A percentile compares a stretch with the other conserved stretches of the same genome.
These are phyloP conservation scores for Saccostrea glomerata DNA, from an alignment of 1,140 invertebrate genomes.

Conservation along the genomic window DNA sequence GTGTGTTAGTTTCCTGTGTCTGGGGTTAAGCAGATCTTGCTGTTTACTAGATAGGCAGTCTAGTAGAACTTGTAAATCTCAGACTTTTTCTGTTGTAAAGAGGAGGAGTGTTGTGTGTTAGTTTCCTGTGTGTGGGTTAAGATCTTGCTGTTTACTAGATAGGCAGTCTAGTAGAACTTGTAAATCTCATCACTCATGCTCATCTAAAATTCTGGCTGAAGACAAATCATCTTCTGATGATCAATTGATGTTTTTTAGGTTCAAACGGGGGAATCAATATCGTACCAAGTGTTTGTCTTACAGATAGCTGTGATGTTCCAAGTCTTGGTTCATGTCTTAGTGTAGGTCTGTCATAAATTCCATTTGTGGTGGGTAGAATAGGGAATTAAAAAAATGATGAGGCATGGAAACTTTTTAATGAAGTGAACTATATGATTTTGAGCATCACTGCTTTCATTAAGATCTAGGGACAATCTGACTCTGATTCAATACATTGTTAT, in stretches of 20 bases:
- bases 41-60: background rate
- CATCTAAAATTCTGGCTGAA: background rate
- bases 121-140: background rate
- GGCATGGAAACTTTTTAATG: no score
- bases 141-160: background rate
- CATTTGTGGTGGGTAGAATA: background rate
- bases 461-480: no score
- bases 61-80: slow-evolving; percentile 8
- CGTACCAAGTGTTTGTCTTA: slow-evolving; percentile 26
- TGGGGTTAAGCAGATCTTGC: background rate
- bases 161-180: slow-evolving; percentile 3
- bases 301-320: background rate
- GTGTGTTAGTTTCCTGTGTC: background rate
- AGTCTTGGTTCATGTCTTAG: background rate
- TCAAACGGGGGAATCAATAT: slow-evolving; percentile 22
- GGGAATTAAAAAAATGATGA: background rate
- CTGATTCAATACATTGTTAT: no score
- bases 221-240: slow-evolving; percentile 29
- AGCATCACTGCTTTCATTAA: no score
- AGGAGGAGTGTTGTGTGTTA: background rate
- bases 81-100: background rate
- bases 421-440: no score
- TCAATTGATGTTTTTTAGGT: slow-evolving; percentile 21
- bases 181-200: slow-evolving; percentile 19
- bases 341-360: background rate